Conservation (phyloP, 2,113 vertebrate genomes). For the Antechinus flavipes region DNA sequence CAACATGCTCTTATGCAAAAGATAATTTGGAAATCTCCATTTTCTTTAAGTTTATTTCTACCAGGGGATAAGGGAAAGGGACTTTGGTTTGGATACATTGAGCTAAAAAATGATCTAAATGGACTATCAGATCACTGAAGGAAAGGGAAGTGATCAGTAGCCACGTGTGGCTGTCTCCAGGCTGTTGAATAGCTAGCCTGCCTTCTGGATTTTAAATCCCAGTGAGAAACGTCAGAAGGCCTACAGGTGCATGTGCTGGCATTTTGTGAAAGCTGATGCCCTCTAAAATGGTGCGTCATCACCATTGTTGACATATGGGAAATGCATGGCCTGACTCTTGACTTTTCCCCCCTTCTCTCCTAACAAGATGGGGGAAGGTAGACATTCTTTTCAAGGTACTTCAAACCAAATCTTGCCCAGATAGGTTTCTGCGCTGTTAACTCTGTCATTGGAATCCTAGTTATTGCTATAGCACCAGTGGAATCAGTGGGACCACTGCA, state of each 20-base stretch:
- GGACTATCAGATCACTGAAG: constrained; percentile 3
- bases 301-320: constrained; percentile 77
- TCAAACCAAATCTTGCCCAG: constrained; percentile 34
- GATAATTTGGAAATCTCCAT: constrained; percentile 70
- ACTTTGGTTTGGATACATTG: constrained; percentile 49
- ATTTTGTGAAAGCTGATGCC: constrained; percentile 73
- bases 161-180: constrained; percentile 1
- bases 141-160: constrained; percentile 61
- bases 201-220: constrained; percentile 62
- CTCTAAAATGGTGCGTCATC: constrained; percentile 76
- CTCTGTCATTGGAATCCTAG: constrained; percentile 35
- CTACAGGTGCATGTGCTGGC: constrained; percentile 54
- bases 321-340: constrained; percentile 75
- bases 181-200: constrained; percentile 54
- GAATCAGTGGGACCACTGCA: neutral
- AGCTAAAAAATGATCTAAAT: constrained; percentile 60
- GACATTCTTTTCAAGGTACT: constrained; percentile 13
- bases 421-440: constrained; percentile 27
- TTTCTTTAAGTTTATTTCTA: constrained; percentile 70
- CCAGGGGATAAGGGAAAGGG: constrained; percentile 63
- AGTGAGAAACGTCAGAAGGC: constrained; percentile 72
- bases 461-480: neutral
- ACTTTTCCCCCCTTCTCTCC: constrained; percentile 60
- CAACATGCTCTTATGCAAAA: constrained; percentile 67
- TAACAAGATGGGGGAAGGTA: constrained; percentile 18